These are phyloP conservation scores for Hylaeus anthracinus DNA, from an alignment of 1,140 invertebrate species.

Conservation along the genomic window DNA sequence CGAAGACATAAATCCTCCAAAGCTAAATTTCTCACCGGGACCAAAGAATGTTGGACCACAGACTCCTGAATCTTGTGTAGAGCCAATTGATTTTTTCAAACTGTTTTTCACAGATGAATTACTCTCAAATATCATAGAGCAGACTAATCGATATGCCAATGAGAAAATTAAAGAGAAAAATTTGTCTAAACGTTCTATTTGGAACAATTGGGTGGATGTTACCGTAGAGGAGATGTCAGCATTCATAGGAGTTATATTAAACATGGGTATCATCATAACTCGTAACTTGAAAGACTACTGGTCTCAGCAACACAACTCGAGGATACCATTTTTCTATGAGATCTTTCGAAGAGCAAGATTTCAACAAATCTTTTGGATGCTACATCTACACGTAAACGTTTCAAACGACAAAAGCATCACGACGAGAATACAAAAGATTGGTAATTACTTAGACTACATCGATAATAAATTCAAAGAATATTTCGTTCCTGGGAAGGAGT, in stretches of 20 bases:
- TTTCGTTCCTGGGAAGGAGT: slow-evolving; percentile 42
- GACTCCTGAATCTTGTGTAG: not conserved
- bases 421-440: slow-evolving; percentile 4
- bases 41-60: slow-evolving; percentile 13
- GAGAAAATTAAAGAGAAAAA: slow-evolving; percentile 11
- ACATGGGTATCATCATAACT: slow-evolving; percentile 23
- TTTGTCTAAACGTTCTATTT: not conserved
- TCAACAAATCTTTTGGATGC: slow-evolving; percentile 17
- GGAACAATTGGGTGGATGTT: slow-evolving; percentile 34
- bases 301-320: not conserved
- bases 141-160: slow-evolving; percentile 38
- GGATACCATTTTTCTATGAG: slow-evolving; percentile 21
- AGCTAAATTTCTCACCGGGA: too few species aligned
- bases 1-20: too few species aligned
- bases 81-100: slow-evolving; percentile 18
- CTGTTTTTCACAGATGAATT: slow-evolving; percentile 31
- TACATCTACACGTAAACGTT: slow-evolving; percentile 17
- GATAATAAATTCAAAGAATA: slow-evolving; percentile 49
- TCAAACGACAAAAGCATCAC: not conserved
- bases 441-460: slow-evolving; percentile 49
- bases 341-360: slow-evolving; percentile 12
- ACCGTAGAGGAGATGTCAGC: slow-evolving; percentile 7
- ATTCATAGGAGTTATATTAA: slow-evolving; percentile 31
- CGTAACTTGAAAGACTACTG: slow-evolving; percentile 23
- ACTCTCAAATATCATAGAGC: not conserved